A percentile compares a stretch with the other conserved stretches of the same genome.
phyloP scores from a whole-genome alignment of 1,140 invertebrate genomes.

The Bombus superbus region DNA sequence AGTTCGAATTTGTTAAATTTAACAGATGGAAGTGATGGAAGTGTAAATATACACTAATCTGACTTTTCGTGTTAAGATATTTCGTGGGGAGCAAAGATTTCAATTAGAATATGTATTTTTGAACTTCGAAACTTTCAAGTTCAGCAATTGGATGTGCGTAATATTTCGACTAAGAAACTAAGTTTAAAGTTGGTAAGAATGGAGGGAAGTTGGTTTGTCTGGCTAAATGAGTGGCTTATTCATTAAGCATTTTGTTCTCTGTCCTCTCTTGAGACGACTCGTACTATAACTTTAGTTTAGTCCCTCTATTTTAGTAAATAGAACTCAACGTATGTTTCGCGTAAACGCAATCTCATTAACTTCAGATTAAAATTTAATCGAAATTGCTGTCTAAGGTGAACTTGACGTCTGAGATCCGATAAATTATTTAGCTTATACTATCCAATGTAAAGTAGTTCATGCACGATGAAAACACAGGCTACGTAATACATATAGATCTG shows the following conservation, averaged over 20 bases:
- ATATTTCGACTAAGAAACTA: background rate
- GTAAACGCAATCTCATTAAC: background rate
- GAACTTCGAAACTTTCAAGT: background rate
- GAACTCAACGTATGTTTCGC: background rate
- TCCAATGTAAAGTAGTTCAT: background rate
- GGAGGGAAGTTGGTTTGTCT: background rate
- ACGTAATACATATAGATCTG: background rate
- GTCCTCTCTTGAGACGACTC: background rate
- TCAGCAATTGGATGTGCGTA: background rate
- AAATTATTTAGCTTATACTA: background rate
- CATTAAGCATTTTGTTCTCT: background rate
- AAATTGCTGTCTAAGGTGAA: background rate
- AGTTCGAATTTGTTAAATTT: too few species aligned
- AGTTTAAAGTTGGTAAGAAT: background rate
- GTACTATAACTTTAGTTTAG: background rate
- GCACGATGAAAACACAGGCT: background rate
- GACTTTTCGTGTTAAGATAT: background rate
- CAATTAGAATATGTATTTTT: background rate
- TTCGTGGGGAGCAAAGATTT: background rate
- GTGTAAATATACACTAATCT: too few species aligned
- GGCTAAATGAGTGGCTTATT: background rate
- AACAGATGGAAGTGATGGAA: background rate
- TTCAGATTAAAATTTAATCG: background rate
- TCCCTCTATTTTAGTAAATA: background rate
- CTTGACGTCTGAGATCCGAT: background rate